A percentile compares a stretch with the other conserved stretches of the same genome.
These are phyloP conservation scores for Mastomys natalensis DNA, from an alignment of 2,113 vertebrate genomes.

Conservation along the genomic window DNA sequence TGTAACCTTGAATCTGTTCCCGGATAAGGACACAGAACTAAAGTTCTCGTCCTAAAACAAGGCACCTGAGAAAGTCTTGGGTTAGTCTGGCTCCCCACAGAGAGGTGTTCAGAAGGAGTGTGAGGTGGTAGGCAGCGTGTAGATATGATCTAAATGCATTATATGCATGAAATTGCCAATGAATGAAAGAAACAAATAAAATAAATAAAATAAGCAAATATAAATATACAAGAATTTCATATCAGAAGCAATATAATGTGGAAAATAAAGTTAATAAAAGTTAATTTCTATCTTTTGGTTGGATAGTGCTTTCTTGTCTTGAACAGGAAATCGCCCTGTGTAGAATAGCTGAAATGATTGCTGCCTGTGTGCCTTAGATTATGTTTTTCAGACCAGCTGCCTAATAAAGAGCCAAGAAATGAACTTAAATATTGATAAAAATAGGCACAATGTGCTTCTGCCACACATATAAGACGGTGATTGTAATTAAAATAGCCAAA, in stretches of 20 bases:
- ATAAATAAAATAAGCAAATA: background rate
- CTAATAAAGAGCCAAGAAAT: background rate
- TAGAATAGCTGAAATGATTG: background rate
- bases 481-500: conserved; percentile 29
- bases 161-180: background rate
- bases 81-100: background rate
- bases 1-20: too few species aligned
- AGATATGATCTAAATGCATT: background rate
- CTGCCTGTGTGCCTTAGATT: background rate
- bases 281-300: conserved; percentile 14
- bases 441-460: background rate
- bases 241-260: background rate
- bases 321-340: background rate
- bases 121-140: background rate
- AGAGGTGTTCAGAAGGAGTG: background rate
- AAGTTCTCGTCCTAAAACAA: background rate
- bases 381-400: background rate
- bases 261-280: background rate
- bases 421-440: conserved; percentile 22
- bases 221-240: background rate
- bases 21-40: background rate
- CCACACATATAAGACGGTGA: background rate
- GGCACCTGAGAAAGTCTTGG: background rate
- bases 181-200: background rate
- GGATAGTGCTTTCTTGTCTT: background rate